phyloP scores from a whole-genome alignment of 1,140 invertebrate genomes.

The Cydia fagiglandana region DNA sequence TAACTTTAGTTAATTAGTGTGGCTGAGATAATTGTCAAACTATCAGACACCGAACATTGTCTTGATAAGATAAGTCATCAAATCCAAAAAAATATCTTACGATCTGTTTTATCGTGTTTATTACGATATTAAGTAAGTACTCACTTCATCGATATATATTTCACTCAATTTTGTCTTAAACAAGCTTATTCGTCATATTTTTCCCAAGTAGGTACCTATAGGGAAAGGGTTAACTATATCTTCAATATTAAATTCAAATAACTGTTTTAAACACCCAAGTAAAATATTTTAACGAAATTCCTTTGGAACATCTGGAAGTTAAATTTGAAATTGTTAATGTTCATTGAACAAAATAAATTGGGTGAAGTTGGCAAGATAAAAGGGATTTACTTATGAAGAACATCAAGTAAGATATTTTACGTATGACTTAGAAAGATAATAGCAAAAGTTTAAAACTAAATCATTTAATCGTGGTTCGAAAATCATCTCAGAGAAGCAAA shows the following conservation, averaged over 20 bases:
- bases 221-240: neutral
- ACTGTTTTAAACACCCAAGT: neutral
- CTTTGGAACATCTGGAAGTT: slow-evolving; percentile 27
- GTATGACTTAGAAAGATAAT: neutral
- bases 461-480: neutral
- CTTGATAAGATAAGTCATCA: too few relatives aligned
- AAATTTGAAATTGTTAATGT: slow-evolving; percentile 30
- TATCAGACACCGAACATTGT: too few relatives aligned
- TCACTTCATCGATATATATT: neutral
- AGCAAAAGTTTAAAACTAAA: neutral
- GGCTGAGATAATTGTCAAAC: too few relatives aligned
- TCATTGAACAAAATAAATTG: slow-evolving; percentile 31
- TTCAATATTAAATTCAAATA: neutral
- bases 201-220: neutral
- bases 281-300: slow-evolving; percentile 28
- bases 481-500: neutral
- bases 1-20: too few relatives aligned
- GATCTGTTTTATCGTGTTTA: too few relatives aligned
- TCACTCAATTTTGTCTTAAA: neutral
- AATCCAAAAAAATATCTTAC: too few relatives aligned
- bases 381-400: slow-evolving; percentile 24
- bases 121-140: too few relatives aligned
- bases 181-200: neutral
- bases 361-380: slow-evolving; percentile 19
- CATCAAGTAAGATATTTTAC: slow-evolving; percentile 13